These are phyloP conservation scores for Prunella fulvescens DNA, from an alignment of 2,113 vertebrate genomes.

Conservation along the genomic window DNA sequence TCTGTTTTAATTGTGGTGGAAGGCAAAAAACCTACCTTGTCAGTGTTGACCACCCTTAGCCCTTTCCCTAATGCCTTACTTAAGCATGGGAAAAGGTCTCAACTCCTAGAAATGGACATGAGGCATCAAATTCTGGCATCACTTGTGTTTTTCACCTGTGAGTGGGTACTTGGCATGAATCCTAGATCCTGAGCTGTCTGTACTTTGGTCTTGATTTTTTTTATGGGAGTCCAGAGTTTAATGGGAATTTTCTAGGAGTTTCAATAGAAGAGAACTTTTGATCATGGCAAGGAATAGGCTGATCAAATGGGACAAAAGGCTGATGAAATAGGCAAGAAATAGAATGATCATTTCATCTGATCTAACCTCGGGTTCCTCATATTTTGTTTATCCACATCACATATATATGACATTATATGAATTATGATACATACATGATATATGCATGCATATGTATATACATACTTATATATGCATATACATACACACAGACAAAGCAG, in stretches of 20 bases:
- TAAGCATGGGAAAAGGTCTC: background rate
- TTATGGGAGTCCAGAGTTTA: background rate
- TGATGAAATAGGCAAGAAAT: background rate
- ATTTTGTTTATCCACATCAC: background rate
- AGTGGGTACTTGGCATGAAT: background rate
- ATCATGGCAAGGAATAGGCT: background rate
- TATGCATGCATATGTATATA: background rate
- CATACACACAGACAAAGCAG: background rate
- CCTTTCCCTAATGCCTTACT: background rate
- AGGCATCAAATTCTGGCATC: background rate
- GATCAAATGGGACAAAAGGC: background rate
- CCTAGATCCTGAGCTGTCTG: background rate
- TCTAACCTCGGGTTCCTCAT: background rate
- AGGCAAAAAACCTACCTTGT: background rate
- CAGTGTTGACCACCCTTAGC: background rate
- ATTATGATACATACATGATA: background rate
- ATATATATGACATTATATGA: background rate
- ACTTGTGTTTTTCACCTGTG: background rate
- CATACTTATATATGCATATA: background rate
- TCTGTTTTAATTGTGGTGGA: background rate
- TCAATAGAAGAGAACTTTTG: background rate
- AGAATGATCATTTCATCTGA: background rate
- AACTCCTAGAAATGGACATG: background rate
- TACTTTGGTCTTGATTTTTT: background rate
- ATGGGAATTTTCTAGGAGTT: background rate